Evolutionary conservation across 2,113 vertebrate genomes (phyloP).

Genomic region (Odocoileus hemionus): DNA sequence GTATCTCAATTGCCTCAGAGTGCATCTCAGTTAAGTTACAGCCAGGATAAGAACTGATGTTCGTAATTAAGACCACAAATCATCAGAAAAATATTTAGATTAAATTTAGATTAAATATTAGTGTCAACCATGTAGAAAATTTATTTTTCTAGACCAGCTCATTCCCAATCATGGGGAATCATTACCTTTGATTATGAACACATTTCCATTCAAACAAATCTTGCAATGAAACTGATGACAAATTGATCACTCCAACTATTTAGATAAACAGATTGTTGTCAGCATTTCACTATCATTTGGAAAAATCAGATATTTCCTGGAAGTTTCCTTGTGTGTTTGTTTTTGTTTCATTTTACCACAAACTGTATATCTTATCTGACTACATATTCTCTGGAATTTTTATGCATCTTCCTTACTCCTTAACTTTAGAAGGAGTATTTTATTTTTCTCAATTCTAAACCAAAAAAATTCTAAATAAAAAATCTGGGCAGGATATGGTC

Average conservation of each 20-base stretch:
- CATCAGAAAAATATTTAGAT: not conserved
- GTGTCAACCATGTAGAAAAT: not conserved
- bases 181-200: not conserved
- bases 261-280: not conserved
- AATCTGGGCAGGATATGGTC: not conserved
- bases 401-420: not conserved
- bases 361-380: not conserved
- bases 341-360: not conserved
- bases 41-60: not conserved
- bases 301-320: not conserved
- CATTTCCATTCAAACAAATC: not conserved
- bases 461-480: not conserved
- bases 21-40: not conserved
- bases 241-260: not conserved
- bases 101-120: not conserved
- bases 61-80: not conserved
- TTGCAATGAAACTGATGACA: not conserved
- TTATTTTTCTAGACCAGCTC: not conserved
- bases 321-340: not conserved
- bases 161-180: not conserved
- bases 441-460: not conserved
- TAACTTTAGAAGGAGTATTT: not conserved
- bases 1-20: accelerated
- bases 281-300: not conserved
- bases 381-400: not conserved